phyloP scores from a whole-genome alignment of 2,113 vertebrate species.

The Picathartes gymnocephalus region DNA sequence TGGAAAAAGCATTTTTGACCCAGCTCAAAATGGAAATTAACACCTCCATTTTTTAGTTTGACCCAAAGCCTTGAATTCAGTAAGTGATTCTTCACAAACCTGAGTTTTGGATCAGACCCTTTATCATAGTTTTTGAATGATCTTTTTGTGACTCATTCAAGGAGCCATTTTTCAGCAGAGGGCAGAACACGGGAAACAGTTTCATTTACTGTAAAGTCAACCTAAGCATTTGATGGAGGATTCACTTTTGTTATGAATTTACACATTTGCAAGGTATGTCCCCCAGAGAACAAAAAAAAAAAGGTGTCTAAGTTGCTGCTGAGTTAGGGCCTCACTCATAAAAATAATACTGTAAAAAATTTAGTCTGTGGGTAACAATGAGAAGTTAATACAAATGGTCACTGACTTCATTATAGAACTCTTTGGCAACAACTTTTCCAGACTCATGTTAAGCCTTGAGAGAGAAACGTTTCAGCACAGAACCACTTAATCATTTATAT shows the following conservation, averaged over 20 bases:
- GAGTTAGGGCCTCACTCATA: slow-evolving; percentile 6
- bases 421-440: slow-evolving; percentile 64
- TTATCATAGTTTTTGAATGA: not conserved
- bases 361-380: slow-evolving; percentile 42
- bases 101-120: not conserved
- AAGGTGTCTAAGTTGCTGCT: slow-evolving; percentile 21
- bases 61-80: not conserved
- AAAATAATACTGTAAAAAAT: slow-evolving; percentile 54
- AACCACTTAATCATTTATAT: slow-evolving; percentile 73
- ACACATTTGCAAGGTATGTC: not conserved
- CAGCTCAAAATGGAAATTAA: not conserved
- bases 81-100: not conserved
- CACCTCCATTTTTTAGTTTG: not conserved
- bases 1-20: not conserved
- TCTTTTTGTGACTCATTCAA: not conserved
- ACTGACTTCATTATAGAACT: slow-evolving; percentile 54
- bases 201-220: not conserved
- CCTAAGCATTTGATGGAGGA: not conserved
- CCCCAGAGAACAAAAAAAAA: not conserved
- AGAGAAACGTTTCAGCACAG: slow-evolving; percentile 30
- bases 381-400: slow-evolving; percentile 55
- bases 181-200: not conserved
- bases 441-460: slow-evolving; percentile 57
- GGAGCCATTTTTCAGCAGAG: not conserved
- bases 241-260: not conserved